Percentiles rank a stretch among this genome's conserved stretches.
phyloP scores from a whole-genome alignment of 1,140 invertebrate species.

The Potamilus streckersoni region DNA sequence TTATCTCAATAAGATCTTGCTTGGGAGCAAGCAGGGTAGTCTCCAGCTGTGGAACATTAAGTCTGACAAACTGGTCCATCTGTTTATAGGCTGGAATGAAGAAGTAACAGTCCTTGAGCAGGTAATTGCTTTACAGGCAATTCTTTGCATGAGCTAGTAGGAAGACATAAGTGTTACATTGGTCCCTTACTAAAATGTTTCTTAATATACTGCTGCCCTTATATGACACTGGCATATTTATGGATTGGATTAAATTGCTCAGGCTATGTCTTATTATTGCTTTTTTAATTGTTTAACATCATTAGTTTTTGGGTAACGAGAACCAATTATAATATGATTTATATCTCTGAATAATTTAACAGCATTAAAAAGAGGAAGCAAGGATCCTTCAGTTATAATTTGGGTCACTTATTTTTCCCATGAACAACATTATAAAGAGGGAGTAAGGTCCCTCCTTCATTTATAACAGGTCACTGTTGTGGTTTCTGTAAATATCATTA shows the following conservation, averaged over 20 bases:
- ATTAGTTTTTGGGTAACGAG: too few relatives aligned
- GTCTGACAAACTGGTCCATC: constrained; percentile 81
- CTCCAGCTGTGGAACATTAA: constrained; percentile 94
- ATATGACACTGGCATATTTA: not conserved
- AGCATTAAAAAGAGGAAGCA: too few relatives aligned
- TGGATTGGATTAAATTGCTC: not conserved
- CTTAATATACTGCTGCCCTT: not conserved
- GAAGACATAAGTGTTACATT: not conserved
- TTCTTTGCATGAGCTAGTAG: not conserved
- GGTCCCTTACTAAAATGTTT: not conserved
- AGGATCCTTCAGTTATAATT: too few relatives aligned
- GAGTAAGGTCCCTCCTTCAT: too few relatives aligned
- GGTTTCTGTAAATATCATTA: too few relatives aligned
- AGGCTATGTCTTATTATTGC: not conserved
- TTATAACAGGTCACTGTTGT: too few relatives aligned
- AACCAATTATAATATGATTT: too few relatives aligned
- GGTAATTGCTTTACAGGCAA: constrained; percentile 48
- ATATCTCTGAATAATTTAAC: too few relatives aligned
- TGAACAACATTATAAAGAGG: too few relatives aligned
- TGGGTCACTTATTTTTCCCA: too few relatives aligned
- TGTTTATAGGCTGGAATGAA: constrained; percentile 83
- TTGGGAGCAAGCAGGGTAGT: constrained; percentile 89
- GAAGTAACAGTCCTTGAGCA: constrained; percentile 80
- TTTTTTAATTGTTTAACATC: not conserved
- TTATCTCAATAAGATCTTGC: constrained; percentile 94